A percentile compares a stretch with the other conserved stretches of the same genome.
Conservation (phyloP, 1,140 invertebrate genomes). For the Caerostris extrusa region DNA sequence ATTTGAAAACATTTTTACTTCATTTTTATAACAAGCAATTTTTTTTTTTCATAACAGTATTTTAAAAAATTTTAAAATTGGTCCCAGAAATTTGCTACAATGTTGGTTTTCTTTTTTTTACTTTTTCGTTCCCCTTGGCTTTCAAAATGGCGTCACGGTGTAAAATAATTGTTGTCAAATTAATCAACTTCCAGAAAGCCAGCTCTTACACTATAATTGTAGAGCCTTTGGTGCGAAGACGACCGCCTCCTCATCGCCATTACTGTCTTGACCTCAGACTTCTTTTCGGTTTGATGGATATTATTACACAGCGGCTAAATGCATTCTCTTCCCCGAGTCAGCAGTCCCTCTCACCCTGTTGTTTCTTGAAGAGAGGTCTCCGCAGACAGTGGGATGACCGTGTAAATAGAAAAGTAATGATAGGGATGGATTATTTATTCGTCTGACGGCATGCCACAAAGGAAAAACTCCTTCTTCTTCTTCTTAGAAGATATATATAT, state of each 20-base stretch:
- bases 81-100: neutral
- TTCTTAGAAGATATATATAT: no score
- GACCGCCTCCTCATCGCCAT: constrained; percentile 54
- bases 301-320: constrained; percentile 48
- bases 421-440: neutral
- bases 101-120: neutral
- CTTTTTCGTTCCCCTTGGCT: neutral
- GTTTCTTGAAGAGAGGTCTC: neutral
- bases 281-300: constrained; percentile 43
- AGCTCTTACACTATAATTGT: constrained; percentile 47
- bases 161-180: constrained; percentile 60
- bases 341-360: neutral
- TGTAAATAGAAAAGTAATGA: constrained; percentile 1
- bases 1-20: no score
- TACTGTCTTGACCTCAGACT: constrained; percentile 58
- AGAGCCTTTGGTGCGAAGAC: constrained; percentile 30
- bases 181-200: constrained; percentile 53
- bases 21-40: no score
- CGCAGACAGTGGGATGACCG: neutral
- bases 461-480: no score
- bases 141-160: constrained; percentile 27
- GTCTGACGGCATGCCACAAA: neutral
- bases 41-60: no score
- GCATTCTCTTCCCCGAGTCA: neutral
- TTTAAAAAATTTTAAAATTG: no score